phyloP scores from a whole-genome alignment of 2,113 vertebrate genomes.

The Paracanthobrama guichenoti region DNA sequence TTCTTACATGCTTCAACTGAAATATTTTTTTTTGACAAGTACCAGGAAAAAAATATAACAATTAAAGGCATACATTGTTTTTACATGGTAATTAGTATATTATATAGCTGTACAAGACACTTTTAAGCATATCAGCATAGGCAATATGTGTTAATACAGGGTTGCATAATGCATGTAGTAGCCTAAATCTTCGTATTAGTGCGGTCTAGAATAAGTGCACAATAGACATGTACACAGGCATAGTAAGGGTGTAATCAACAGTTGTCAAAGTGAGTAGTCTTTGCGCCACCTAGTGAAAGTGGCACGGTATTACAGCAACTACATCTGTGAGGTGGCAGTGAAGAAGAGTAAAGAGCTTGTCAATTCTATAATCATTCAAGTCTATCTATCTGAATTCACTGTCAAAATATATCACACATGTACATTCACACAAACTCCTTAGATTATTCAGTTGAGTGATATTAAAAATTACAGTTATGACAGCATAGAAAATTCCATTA shows the following conservation, averaged over 20 bases:
- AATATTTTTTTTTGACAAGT: conserved; percentile 58
- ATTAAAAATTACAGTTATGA: conserved; percentile 33
- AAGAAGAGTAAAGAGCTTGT: conserved; percentile 5
- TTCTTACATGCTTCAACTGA: conserved; percentile 53
- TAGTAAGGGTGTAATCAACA: not conserved
- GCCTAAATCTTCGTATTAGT: conserved; percentile 49
- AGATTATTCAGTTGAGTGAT: conserved; percentile 39
- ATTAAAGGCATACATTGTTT: conserved; percentile 70
- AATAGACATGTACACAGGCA: conserved; percentile 1
- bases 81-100: conserved; percentile 73
- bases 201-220: conserved; percentile 23
- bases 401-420: conserved; percentile 38
- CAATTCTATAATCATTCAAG: not conserved
- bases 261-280: conserved; percentile 10
- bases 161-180: conserved; percentile 59
- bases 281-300: conserved; percentile 33
- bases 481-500: conserved; percentile 41
- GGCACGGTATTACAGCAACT: conserved; percentile 23
- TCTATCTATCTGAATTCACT: conserved; percentile 8
- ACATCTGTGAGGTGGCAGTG: conserved; percentile 8
- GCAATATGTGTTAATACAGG: conserved; percentile 63
- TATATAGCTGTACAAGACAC: conserved; percentile 71
- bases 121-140: conserved; percentile 63
- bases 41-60: conserved; percentile 69
- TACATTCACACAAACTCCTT: conserved; percentile 40